Base-by-base conservation (phyloP, 2,888 invertebrate species). In the Melolontha melolontha region DNA sequence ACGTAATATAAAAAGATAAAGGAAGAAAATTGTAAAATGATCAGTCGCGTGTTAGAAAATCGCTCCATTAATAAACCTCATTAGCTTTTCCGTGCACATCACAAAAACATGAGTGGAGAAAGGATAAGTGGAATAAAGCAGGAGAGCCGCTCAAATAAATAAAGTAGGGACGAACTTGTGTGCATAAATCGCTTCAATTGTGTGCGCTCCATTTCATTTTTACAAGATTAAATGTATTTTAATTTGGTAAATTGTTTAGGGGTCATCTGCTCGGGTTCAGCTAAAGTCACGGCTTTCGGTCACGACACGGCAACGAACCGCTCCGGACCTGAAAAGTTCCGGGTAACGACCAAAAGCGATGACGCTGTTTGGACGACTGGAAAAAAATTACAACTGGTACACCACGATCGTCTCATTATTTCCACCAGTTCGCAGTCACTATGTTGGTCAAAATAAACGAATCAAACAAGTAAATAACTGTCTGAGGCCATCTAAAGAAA, bases 181-280 rank as follows among this genome's bases (percentile, higher is more conserved):
- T 62, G 34, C 47, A 62, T 62, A 62, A 62, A 62, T 62, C 59
- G 59, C 44, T 62, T 14, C 47, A 47, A 62, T 62, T 62, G 59
- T 62, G 16, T 47, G 11, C 59, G 34, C 59, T 62, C 34, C 39
- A 47, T 49, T 62, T 62, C 59, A 62, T 62, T 72, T 71, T 70
- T 64, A 67, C 68, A 64, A 73, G 72, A 72, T 71, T 72, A 73
- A 73, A 73, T 71, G 72, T 69, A 70, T 74, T 70, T 74, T 72
- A 73, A 73, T 72, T 74, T 71, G 70, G 72, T 69, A 72, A 74
- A 67, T 70, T 66, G 67, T 64, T 67, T 67, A 63, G 70, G 72
- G 74, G 73, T 72, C 73, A 73, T 72, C 69, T 70, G 67, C 67
- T 71, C 70, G 71, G 47, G 71, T 68, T 69, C 67, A 69, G 64